Evolutionary conservation across 2,888 invertebrate species (phyloP).

Genomic region (Eupithecia inturbata): DNA sequence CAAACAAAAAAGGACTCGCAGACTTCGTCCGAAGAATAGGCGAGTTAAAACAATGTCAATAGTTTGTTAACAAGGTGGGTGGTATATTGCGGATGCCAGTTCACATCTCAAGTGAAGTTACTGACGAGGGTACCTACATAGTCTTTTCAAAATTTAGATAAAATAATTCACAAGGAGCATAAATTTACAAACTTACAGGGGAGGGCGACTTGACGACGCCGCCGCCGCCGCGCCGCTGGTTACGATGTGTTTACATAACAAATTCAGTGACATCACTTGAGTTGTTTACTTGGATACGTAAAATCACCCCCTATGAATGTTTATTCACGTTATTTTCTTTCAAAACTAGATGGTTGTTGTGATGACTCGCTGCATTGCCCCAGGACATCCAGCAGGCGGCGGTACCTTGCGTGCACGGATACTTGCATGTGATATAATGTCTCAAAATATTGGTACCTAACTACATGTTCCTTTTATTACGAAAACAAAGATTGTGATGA

Average conservation of each 20-base stretch:
- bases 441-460: background rate
- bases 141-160: background rate
- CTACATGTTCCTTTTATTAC: background rate
- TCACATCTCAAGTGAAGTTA: conserved; percentile 15
- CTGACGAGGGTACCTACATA: background rate
- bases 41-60: conserved; percentile 60
- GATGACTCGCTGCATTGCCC: conserved; percentile 58
- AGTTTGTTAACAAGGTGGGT: conserved; percentile 23
- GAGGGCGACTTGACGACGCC: background rate
- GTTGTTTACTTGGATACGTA: conserved; percentile 27
- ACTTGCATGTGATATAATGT: background rate
- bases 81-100: conserved; percentile 25
- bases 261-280: conserved; percentile 15
- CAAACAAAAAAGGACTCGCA: conserved; percentile 65
- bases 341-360: conserved; percentile 60
- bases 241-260: background rate
- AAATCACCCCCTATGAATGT: conserved; percentile 17
- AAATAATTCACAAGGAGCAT: background rate
- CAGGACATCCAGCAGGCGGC: conserved; percentile 58
- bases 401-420: conserved; percentile 44
- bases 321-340: conserved; percentile 45
- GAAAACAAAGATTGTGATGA: background rate
- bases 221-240: background rate
- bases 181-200: background rate
- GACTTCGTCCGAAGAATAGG: conserved; percentile 72